Conservation (phyloP, 2,113 vertebrate species). For the Chlorodrepanis virens region DNA sequence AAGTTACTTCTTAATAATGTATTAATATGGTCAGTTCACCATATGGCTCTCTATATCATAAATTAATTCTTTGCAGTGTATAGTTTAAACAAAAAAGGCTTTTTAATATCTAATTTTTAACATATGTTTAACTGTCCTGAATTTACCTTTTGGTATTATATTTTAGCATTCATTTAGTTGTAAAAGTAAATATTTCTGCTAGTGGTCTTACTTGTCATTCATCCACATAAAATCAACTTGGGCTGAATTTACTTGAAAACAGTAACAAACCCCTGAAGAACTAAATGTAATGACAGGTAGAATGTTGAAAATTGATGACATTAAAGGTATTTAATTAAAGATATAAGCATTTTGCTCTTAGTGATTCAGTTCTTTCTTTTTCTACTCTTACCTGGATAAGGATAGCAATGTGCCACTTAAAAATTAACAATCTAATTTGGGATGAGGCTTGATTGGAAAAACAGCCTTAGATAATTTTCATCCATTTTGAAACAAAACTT, state of each 20-base stretch:
- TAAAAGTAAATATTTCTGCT: not conserved
- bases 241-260: not conserved
- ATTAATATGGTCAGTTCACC: not conserved
- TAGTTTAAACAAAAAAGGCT: not conserved
- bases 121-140: not conserved
- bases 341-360: not conserved
- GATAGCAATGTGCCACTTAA: not conserved
- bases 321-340: not conserved
- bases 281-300: not conserved
- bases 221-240: not conserved
- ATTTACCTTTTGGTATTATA: not conserved
- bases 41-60: not conserved
- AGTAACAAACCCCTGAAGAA: not conserved
- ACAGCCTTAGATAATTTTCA: not conserved
- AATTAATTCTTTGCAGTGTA: not conserved
- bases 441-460: not conserved
- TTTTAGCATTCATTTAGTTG: not conserved
- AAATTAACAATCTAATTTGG: not conserved
- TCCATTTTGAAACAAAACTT: too few relatives aligned
- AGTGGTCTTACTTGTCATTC: not conserved
- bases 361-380: not conserved
- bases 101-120: not conserved
- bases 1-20: not conserved
- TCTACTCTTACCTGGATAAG: not conserved
- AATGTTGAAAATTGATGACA: not conserved